Base-by-base conservation (phyloP, 2,113 vertebrate species). In the Pseudorectes ferrugineus region DNA sequence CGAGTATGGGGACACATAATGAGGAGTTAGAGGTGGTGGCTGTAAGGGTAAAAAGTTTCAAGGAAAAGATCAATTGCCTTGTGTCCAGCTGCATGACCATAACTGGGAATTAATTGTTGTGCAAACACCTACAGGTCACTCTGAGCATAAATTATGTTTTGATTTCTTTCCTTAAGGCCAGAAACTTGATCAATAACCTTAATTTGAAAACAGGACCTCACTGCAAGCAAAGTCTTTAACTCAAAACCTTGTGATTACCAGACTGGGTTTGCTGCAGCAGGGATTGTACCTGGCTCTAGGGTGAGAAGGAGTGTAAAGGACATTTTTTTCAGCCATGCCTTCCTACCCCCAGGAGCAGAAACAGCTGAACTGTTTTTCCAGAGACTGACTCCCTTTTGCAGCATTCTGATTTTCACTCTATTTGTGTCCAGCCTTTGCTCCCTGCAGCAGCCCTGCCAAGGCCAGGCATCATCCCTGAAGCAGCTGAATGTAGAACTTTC, bases 61-160 rank as follows among this genome's bases (percentile, higher is more conserved):
- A 78, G 85, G 91, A 59, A 81, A 90, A 31, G 51, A 92, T 59
- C 81, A 95, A 71, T 63, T 59, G 62, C 46, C 42, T 10, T 4
- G 25, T 83, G 46, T 82, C 73, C 73, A 46, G 52, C 58, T 59
- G 63, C 68, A 82, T 91, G 51, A 46, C 70, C 90, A 51, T 93
- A 93, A 81, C 57, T 16, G 36, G 55, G 40, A 49, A 78, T 92
- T 90, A 94, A 93, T 74, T 51, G 90, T 43, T 88, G 65, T 86
- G 68, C 76, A 80, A 96, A 93, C 70, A 92, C 59, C 88, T 67
- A 74, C 46, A 20, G 88, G 92, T 93, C 76, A 84, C 57, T 93
- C 79, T 48, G 29, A 90, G 40, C 49, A 63, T 88, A 80, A 93
- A 92, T 73, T 77, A 66, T 15, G 23, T 20, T 92, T 88, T 88